phyloP scores from a whole-genome alignment of 2,797 vertebrate genomes.

The Hemibagrus guttatus region DNA sequence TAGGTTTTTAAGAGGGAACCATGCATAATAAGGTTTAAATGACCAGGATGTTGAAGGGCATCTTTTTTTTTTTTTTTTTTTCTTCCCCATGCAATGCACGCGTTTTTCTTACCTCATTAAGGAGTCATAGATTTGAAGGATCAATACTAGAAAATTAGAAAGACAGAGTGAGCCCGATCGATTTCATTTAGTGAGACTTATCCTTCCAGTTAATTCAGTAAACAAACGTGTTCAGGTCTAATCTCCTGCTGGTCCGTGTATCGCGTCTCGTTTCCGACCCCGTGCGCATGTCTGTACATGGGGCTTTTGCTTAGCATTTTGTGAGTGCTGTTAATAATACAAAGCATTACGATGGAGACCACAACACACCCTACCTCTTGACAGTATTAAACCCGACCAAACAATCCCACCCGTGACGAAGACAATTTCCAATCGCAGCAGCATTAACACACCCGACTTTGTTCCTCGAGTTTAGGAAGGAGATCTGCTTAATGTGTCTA shows the following conservation, averaged over 20 bases:
- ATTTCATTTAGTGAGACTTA: neutral
- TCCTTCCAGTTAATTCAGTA: neutral
- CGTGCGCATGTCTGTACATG: conserved; percentile 10
- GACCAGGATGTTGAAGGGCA: too few relatives aligned
- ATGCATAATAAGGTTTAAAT: neutral
- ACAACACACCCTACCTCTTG: conserved; percentile 73
- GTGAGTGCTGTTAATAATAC: conserved; percentile 23
- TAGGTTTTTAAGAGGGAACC: neutral
- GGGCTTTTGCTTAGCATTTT: conserved; percentile 17
- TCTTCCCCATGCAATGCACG: too few relatives aligned
- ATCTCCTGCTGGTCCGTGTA: neutral
- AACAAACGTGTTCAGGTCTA: neutral
- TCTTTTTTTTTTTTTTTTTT: too few relatives aligned
- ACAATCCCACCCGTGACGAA: neutral
- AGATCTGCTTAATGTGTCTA: neutral
- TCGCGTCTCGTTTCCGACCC: neutral
- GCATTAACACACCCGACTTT: conserved; percentile 9
- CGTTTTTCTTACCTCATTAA: neutral
- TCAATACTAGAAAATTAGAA: conserved; percentile 11
- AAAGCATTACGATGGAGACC: conserved; percentile 34
- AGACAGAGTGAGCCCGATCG: neutral
- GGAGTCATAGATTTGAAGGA: conserved; percentile 60
- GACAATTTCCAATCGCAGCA: conserved; percentile 19
- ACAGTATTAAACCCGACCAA: conserved; percentile 51
- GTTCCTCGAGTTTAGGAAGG: conserved; percentile 13